phyloP scores from a whole-genome alignment of 2,888 invertebrate genomes.

The Lithophane socia region DNA sequence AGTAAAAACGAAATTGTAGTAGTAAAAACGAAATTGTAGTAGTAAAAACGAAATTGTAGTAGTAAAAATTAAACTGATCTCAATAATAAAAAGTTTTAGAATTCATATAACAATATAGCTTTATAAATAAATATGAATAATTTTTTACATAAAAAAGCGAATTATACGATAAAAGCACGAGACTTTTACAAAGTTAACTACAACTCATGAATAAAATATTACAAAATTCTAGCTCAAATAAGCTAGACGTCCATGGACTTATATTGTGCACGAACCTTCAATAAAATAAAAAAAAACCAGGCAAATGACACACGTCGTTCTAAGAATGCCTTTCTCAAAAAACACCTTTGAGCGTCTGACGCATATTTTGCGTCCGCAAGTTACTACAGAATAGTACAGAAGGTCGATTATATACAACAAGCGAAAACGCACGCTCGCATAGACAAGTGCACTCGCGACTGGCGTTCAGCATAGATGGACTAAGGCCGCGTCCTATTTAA shows the following conservation, averaged over 20 bases:
- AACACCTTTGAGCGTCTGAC: constrained; percentile 13
- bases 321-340: background rate
- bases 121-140: background rate
- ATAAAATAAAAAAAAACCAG: background rate
- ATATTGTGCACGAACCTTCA: background rate
- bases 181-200: background rate
- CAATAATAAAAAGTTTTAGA: background rate
- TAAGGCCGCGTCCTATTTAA: background rate
- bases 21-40: background rate
- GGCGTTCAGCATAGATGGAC: background rate
- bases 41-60: too few relatives aligned
- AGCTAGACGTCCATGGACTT: background rate
- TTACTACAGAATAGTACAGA: background rate
- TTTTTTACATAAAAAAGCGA: background rate
- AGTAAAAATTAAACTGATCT: background rate
- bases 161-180: background rate
- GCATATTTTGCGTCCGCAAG: background rate
- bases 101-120: background rate
- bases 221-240: background rate
- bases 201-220: constrained; percentile 23
- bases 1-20: too few relatives aligned
- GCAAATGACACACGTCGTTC: background rate
- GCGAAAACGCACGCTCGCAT: background rate
- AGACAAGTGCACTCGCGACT: background rate
- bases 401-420: background rate